phyloP scores from a whole-genome alignment of 2,888 invertebrate species.

The Athalia cordata region DNA sequence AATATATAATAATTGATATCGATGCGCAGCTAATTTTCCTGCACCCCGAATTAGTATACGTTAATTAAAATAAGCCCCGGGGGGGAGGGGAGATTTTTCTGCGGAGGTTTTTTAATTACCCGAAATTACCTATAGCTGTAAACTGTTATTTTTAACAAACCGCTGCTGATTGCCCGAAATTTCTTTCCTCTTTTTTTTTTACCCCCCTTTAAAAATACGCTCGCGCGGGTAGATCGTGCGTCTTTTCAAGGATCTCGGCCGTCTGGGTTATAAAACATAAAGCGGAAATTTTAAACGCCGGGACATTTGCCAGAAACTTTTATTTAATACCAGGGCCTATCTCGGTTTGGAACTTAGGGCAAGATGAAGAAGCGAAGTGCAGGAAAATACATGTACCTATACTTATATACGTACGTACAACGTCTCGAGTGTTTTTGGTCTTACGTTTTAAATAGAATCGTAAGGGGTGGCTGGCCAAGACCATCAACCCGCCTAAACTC shows the following conservation, averaged over 20 bases:
- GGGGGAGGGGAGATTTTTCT: too few relatives aligned
- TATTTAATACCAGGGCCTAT: conserved; percentile 48
- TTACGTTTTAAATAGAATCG: conserved; percentile 58
- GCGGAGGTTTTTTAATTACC: too few relatives aligned
- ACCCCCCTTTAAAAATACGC: background rate
- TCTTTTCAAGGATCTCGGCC: background rate
- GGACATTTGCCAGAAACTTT: conserved; percentile 53
- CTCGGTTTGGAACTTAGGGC: background rate
- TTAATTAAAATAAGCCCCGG: too few relatives aligned
- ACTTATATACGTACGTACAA: background rate
- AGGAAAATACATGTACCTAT: background rate
- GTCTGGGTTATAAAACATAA: background rate
- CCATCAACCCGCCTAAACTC: conserved; percentile 13
- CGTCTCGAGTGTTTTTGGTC: conserved; percentile 49
- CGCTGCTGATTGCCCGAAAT: background rate
- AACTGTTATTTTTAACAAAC: background rate
- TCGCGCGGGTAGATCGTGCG: too few relatives aligned
- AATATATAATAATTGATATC: too few relatives aligned
- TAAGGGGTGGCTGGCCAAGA: conserved; percentile 49
- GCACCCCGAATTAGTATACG: too few relatives aligned
- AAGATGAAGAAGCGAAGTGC: background rate
- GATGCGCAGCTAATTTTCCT: too few relatives aligned
- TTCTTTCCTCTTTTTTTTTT: background rate
- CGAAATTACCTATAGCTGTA: too few relatives aligned
- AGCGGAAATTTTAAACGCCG: conserved; percentile 44